Evolutionary conservation across 1,140 invertebrate genomes (phyloP).

Genomic region (Chymomyza costata): DNA sequence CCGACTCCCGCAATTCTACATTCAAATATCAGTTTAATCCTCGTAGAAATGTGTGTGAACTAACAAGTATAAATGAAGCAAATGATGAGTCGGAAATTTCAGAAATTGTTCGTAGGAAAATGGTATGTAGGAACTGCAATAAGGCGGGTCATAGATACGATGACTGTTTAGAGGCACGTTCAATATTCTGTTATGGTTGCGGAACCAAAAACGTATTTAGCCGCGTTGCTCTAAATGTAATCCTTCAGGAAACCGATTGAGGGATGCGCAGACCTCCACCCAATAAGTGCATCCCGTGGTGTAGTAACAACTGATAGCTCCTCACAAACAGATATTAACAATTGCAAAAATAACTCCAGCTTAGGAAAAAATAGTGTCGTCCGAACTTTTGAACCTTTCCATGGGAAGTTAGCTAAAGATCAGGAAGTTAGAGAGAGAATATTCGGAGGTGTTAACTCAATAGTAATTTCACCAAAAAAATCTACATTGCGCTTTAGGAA

Average conservation of each 20-base stretch:
- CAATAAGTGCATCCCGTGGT: too few relatives aligned
- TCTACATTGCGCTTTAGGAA: conserved; percentile 4
- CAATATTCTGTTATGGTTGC: conserved; percentile 10
- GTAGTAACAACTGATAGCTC: too few relatives aligned
- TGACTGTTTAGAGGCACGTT: conserved; percentile 9
- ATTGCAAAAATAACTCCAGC: too few relatives aligned
- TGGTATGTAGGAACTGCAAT: conserved; percentile 10
- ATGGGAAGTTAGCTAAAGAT: conserved; percentile 4
- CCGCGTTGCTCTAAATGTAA: conserved; percentile 12
- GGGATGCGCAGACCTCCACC: conserved; percentile 5
- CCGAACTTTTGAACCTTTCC: conserved; percentile 6
- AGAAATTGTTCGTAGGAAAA: conserved; percentile 1
- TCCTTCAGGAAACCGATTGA: conserved; percentile 6
- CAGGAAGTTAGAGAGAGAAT: neutral
- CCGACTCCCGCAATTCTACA: neutral
- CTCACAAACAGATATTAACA: too few relatives aligned
- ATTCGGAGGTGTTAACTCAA: too few relatives aligned
- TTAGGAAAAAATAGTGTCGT: neutral
- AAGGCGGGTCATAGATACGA: conserved; percentile 6
- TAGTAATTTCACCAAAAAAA: too few relatives aligned
- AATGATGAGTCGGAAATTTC: too few relatives aligned
- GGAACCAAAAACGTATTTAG: conserved; percentile 10
- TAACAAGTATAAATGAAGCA: neutral
- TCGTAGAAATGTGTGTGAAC: conserved; percentile 1
- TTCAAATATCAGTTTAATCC: neutral